Evolutionary conservation across 1,140 invertebrate genomes (phyloP).

Genomic region (Drosophila equinoxialis): DNA sequence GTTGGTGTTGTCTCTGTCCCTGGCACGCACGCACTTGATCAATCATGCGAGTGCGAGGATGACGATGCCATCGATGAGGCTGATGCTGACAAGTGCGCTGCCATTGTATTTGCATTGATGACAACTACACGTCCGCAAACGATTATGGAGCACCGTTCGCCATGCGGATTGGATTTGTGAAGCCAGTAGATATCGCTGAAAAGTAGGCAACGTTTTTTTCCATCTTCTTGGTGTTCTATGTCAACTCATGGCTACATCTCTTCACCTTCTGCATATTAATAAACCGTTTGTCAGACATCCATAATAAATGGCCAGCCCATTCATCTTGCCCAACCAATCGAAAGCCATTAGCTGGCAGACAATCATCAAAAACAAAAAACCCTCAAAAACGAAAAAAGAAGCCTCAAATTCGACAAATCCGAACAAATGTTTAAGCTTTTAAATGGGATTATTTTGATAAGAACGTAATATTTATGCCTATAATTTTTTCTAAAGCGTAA

Average conservation of each 20-base stretch:
- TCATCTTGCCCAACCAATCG: slow-evolving; percentile 60
- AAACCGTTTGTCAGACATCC: slow-evolving; percentile 70
- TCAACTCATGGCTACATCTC: slow-evolving; percentile 12
- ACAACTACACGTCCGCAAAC: slow-evolving; percentile 76
- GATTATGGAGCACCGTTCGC: slow-evolving; percentile 51
- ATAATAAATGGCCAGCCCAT: slow-evolving; percentile 72
- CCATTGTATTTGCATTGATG: slow-evolving; percentile 76
- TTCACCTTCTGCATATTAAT: slow-evolving; percentile 72
- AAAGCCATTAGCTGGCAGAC: slow-evolving; percentile 66
- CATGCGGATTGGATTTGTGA: slow-evolving; percentile 14
- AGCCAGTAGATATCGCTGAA: slow-evolving; percentile 32
- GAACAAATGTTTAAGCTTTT: slow-evolving; percentile 78
- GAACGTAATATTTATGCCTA: slow-evolving; percentile 65
- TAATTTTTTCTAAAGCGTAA: slow-evolving; percentile 63
- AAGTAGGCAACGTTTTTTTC: slow-evolving; percentile 32
- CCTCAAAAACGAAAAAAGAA: neutral
- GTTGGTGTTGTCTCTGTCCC: slow-evolving; percentile 60
- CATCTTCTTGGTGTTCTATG: neutral
- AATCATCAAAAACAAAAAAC: slow-evolving; percentile 15
- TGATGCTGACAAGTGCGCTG: slow-evolving; percentile 52
- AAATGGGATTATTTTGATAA: slow-evolving; percentile 76
- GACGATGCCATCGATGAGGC: slow-evolving; percentile 22
- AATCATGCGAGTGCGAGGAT: slow-evolving; percentile 62
- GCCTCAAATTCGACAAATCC: slow-evolving; percentile 57
- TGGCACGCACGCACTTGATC: slow-evolving; percentile 75